Evolutionary conservation across 2,888 invertebrate genomes (phyloP), one percentile per base, ranked within the genome.

Genomic region (Drosophila rellima): DNA sequence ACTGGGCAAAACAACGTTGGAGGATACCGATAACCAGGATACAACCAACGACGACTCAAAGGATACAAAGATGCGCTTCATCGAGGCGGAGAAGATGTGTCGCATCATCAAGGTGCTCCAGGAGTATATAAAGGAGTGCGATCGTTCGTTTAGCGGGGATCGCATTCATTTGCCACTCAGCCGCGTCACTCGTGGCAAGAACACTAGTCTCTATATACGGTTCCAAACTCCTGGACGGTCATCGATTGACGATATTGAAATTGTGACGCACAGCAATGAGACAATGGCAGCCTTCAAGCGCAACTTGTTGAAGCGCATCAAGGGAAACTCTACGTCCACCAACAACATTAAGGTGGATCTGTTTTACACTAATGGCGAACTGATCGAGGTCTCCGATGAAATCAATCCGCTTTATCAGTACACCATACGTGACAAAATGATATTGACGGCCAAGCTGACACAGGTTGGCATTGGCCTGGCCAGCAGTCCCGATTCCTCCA

Each of bases 111-210:
- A 97, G 93, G 98, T 98, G 90, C 94, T 99, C 90, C 96, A 97
- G 92, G 98, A 98, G 93, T 99, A 99, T 92, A 95, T 99, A 73
- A 96, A 96, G 87, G 98, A 98, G 93, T 98, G 98, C 93, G 98
- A 98, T 94, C 95, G 95, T 84, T 95, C 95, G 76, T 97, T 96
- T 93, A 95, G 96, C 51, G 97, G 97, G 39, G 98, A 99, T 92
- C 94, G 99, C 76, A 96, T 96, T 90, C 96, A 97, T 88, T 93
- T 98, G 87, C 98, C 98, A 23, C 95, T 98, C 68, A 93, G 90
- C 89, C 96, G 98, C 90, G 97, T 98, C 10, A 97, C 96, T 78
- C 95, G 98, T 72, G 98, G 98, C 62, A 96, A 98, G 92, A 96
- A 98, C 91, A 95, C 98, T 91, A 95, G 96, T 56, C 94, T 98